phyloP scores from a whole-genome alignment of 2,113 vertebrate genomes.

The Lanius ludovicianus region DNA sequence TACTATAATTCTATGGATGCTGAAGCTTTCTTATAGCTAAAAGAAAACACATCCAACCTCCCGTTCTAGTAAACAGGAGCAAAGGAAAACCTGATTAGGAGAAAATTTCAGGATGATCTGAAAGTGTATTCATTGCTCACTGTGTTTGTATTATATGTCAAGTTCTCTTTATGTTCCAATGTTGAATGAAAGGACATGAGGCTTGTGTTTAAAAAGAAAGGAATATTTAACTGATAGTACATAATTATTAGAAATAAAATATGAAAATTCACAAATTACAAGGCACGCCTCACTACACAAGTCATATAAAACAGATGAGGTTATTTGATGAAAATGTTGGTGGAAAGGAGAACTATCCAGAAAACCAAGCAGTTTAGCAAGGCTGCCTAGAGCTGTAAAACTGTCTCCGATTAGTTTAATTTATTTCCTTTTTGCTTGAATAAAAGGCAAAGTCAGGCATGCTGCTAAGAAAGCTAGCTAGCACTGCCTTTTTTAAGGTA shows the following conservation, averaged over 20 bases:
- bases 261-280: neutral
- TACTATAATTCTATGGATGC: accelerated
- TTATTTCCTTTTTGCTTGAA: neutral
- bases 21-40: neutral
- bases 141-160: neutral
- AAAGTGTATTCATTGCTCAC: neutral
- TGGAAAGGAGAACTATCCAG: neutral
- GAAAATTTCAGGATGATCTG: neutral
- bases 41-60: neutral
- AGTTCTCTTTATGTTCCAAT: neutral
- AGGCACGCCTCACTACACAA: neutral
- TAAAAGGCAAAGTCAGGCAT: neutral
- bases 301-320: neutral
- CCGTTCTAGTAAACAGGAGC: neutral
- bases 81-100: neutral
- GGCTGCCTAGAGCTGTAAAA: neutral
- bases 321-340: neutral
- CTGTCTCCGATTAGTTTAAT: neutral
- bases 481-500: neutral
- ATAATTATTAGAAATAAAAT: neutral
- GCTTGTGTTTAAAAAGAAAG: neutral
- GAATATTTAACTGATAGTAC: neutral
- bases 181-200: neutral
- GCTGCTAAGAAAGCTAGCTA: neutral
- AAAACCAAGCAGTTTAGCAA: neutral